Conservation (phyloP, 2,797 vertebrate species). For the Typhlichthys subterraneus region DNA sequence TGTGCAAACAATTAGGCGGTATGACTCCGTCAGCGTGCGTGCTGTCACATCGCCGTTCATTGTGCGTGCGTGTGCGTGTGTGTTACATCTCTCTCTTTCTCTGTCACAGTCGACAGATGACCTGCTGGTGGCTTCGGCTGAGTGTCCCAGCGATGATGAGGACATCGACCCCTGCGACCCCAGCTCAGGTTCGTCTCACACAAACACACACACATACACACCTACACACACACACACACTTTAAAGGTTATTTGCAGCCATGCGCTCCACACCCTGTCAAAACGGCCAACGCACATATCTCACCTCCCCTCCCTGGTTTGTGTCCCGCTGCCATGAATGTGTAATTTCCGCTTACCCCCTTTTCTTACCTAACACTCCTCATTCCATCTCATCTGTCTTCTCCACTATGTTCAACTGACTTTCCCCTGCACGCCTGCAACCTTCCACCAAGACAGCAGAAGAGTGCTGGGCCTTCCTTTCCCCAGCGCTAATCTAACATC, state of each 20-base stretch:
- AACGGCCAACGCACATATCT: background rate
- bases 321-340: constrained; percentile 47
- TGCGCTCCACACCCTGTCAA: constrained; percentile 7
- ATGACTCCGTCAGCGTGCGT: background rate
- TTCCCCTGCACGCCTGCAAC: background rate
- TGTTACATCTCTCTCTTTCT: constrained; percentile 7
- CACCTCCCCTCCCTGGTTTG: background rate
- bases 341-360: constrained; percentile 47
- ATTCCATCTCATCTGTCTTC: background rate
- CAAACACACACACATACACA: background rate
- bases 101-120: constrained; percentile 86
- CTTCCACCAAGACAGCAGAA: constrained; percentile 11
- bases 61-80: background rate
- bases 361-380: constrained; percentile 32
- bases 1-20: constrained; percentile 5
- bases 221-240: constrained; percentile 5
- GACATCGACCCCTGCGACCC: constrained; percentile 99
- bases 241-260: background rate
- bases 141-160: constrained; percentile 97
- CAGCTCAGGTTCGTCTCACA: constrained; percentile 90
- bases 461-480: constrained; percentile 22
- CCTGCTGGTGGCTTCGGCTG: constrained; percentile 95
- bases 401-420: constrained; percentile 1
- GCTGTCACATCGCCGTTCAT: background rate
- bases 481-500: background rate